These are phyloP conservation scores for Alfaro cultratus DNA, from an alignment of 2,797 vertebrate genomes.

Conservation along the genomic window DNA sequence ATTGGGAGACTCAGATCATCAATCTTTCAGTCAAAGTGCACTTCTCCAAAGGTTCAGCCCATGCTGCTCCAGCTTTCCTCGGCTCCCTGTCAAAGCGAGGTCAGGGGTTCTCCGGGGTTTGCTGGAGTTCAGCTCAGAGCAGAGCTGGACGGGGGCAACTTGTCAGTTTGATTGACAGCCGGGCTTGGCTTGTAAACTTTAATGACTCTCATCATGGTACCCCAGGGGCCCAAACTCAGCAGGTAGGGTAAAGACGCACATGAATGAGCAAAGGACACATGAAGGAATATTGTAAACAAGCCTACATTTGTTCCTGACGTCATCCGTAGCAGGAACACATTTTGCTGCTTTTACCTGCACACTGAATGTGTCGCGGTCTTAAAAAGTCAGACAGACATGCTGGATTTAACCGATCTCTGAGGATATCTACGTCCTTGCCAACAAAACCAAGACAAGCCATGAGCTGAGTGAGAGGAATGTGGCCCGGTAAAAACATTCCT, in stretches of 20 bases:
- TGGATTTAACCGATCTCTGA: constrained; percentile 40
- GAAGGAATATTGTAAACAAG: constrained; percentile 20
- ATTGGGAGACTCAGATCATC: constrained; percentile 28
- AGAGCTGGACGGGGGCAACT: constrained; percentile 55
- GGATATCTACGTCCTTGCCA: constrained; percentile 43
- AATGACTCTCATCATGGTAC: constrained; percentile 80
- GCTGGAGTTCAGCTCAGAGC: constrained; percentile 57
- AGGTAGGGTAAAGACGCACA: constrained; percentile 67
- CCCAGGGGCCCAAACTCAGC: constrained; percentile 70
- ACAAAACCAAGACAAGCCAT: constrained; percentile 55
- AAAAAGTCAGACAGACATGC: constrained; percentile 19
- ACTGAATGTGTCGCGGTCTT: constrained; percentile 26
- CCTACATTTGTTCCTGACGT: constrained; percentile 40
- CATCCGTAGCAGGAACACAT: constrained; percentile 43
- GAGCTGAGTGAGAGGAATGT: constrained; percentile 68
- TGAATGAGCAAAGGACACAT: constrained; percentile 3
- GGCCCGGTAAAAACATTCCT: constrained; percentile 73
- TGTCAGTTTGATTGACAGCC: constrained; percentile 78
- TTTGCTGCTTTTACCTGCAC: constrained; percentile 41
- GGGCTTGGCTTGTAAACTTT: constrained; percentile 82
- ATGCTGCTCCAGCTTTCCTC: constrained; percentile 30
- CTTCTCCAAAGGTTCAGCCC: constrained; percentile 36
- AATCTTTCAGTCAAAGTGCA: constrained; percentile 37
- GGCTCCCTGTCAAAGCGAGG: constrained; percentile 61
- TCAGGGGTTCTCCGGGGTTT: constrained; percentile 70